Conservation (phyloP, 2,113 vertebrate genomes). For the Cacatua alba region DNA sequence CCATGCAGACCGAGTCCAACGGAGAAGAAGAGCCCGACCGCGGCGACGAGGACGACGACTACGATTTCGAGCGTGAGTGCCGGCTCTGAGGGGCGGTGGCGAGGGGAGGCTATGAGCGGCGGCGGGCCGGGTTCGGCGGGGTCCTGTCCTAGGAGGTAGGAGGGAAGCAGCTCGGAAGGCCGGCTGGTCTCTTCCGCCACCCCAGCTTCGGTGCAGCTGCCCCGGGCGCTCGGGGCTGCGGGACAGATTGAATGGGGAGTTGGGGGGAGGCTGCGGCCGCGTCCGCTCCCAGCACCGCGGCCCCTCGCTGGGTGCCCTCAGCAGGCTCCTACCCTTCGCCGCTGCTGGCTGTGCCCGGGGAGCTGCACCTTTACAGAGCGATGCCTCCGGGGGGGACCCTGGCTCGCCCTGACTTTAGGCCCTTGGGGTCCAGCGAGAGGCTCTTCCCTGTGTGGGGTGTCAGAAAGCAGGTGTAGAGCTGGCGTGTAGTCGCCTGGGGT, state of each 20-base stretch:
- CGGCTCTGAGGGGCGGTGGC: not conserved
- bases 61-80: slow-evolving; percentile 91
- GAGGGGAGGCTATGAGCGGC: not conserved
- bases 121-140: not conserved
- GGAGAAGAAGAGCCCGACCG: slow-evolving; percentile 80
- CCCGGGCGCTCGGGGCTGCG: not conserved
- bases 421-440: accelerated
- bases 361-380: not conserved
- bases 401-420: not conserved
- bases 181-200: not conserved
- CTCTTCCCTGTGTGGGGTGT: not conserved
- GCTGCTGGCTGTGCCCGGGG: not conserved
- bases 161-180: not conserved
- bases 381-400: too few species aligned
- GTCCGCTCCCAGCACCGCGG: not conserved
- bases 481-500: not conserved
- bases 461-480: not conserved
- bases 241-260: not conserved
- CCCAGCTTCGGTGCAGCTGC: not conserved
- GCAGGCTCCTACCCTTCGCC: not conserved
- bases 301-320: not conserved
- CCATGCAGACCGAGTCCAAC: slow-evolving; percentile 88
- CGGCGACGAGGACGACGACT: slow-evolving; percentile 83
- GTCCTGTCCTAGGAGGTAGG: not conserved
- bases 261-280: not conserved